A percentile compares a stretch with the other conserved stretches of the same genome.
Conservation (phyloP, 2,888 invertebrate species). For the Rhimphoctona megacephalus region DNA sequence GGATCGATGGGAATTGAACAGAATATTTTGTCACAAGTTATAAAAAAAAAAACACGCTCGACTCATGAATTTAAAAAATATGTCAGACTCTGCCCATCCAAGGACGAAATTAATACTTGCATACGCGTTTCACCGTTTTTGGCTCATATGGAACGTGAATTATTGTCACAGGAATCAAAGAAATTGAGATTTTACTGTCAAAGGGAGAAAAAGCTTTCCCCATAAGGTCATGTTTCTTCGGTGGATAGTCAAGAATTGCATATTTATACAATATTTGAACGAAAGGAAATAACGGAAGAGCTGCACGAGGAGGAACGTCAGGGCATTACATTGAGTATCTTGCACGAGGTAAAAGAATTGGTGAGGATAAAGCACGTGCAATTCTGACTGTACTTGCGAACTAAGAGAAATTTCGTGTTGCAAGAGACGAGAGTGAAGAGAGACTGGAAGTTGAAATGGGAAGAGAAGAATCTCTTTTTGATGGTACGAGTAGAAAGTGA, state of each 20-base stretch:
- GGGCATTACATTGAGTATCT: conserved; percentile 55
- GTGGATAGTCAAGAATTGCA: not conserved
- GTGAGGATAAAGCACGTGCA: conserved; percentile 25
- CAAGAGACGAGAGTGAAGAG: conserved; percentile 44
- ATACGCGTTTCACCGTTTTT: too few relatives aligned
- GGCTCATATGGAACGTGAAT: not conserved
- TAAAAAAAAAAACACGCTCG: too few relatives aligned
- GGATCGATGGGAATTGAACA: too few relatives aligned
- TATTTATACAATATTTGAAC: not conserved
- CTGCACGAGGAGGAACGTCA: conserved; percentile 10
- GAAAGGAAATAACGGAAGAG: conserved; percentile 32
- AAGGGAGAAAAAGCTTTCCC: not conserved
- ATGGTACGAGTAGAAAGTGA: conserved; percentile 35
- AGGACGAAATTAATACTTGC: too few relatives aligned
- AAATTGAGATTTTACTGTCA: not conserved
- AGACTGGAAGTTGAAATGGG: conserved; percentile 60
- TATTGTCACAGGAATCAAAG: not conserved
- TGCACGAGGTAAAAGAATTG: conserved; percentile 48
- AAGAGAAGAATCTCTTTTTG: conserved; percentile 44
- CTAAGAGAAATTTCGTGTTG: conserved; percentile 51
- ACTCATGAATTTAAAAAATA: too few relatives aligned
- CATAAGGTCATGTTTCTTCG: too few relatives aligned
- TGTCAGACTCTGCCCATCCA: too few relatives aligned
- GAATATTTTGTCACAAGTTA: too few relatives aligned
- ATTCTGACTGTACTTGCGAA: conserved; percentile 8